Base-by-base conservation (phyloP, 2,888 invertebrate species). In the Lycocerus yunnanus region DNA sequence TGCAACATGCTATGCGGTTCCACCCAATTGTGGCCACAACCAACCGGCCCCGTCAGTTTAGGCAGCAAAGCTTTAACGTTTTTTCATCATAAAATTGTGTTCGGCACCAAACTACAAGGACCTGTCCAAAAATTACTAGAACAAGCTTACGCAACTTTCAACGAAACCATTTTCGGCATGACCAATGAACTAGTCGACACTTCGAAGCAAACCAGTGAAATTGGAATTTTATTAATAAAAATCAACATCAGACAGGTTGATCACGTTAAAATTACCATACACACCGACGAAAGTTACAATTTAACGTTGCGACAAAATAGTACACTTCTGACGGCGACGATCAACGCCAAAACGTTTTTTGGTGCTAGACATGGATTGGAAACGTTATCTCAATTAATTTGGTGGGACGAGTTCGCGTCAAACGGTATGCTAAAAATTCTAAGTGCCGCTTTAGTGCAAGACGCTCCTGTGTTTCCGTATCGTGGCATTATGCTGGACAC, bases 401-500 rank as follows among this genome's bases (percentile, higher is more conserved):
- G 95, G 95, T 90, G 92, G 86, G 94, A 95, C 78, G 93, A 94
- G 16, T 85, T 85, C 72, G 80, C 82, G 11, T 89, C 89, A 69
- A 91, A 90, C 5, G 90, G 90, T 3, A 87, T 91, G 3, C 86
- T 95, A 68, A 89, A 92, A 58, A 89, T 91, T 8, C 86, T 95
- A 0, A 91, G 92, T 77, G 92, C 91, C 27, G 93, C 92, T 0
- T 88, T 89, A 2, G 88, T 95, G 0, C 89, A 91, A 70, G 98
- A 98, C 86, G 91, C 90, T 18, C 98, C 98, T 0, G 89, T 91
- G 59, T 94, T 93, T 84, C 83, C 90, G 0, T 97, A 95, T 86
- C 91, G 98, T 59, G 98, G 98, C 4, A 86, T 98, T 0, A 91
- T 97, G 86, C 87, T 98, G 68, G 98, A 98, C 84, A 97, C 98